These are phyloP conservation scores for Atopsyche davidsoni DNA, from an alignment of 1,140 invertebrate genomes.

Conservation along the genomic window DNA sequence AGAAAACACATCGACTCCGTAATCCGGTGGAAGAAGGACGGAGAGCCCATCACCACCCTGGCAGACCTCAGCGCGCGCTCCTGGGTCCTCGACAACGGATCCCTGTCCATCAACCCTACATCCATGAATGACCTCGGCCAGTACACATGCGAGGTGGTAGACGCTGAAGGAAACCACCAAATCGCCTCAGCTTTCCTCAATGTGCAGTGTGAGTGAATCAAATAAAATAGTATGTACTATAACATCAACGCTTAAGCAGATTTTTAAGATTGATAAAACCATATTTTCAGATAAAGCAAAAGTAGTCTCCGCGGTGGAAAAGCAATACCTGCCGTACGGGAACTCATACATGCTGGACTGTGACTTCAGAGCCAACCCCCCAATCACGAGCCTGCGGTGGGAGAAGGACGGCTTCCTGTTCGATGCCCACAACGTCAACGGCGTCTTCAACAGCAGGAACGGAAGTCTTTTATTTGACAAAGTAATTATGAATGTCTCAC, in stretches of 20 bases:
- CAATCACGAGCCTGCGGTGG: slow-evolving; percentile 88
- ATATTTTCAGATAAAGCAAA: slow-evolving; percentile 79
- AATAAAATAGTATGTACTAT: too few relatives aligned
- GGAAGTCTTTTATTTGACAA: slow-evolving; percentile 81
- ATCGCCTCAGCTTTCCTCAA: slow-evolving; percentile 84
- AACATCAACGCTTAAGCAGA: neutral
- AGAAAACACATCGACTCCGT: slow-evolving; percentile 59
- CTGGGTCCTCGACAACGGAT: slow-evolving; percentile 60
- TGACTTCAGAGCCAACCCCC: slow-evolving; percentile 88
- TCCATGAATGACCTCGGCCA: slow-evolving; percentile 78
- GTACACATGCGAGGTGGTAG: slow-evolving; percentile 83
- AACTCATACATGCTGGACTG: slow-evolving; percentile 86
- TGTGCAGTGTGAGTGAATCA: slow-evolving; percentile 92
- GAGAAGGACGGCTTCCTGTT: slow-evolving; percentile 89
- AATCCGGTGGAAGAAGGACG: slow-evolving; percentile 67
- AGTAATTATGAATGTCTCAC: slow-evolving; percentile 34
- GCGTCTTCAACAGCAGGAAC: slow-evolving; percentile 78
- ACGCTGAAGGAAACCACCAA: slow-evolving; percentile 72
- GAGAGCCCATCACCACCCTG: slow-evolving; percentile 53
- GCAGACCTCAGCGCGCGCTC: slow-evolving; percentile 59
- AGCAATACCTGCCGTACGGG: slow-evolving; percentile 84
- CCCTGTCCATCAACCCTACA: slow-evolving; percentile 67
- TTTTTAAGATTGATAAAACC: slow-evolving; percentile 4
- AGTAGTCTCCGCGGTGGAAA: slow-evolving; percentile 80
- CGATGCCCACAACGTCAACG: slow-evolving; percentile 83